phyloP scores from a whole-genome alignment of 1,140 invertebrate genomes.

The Solenopsis invicta region DNA sequence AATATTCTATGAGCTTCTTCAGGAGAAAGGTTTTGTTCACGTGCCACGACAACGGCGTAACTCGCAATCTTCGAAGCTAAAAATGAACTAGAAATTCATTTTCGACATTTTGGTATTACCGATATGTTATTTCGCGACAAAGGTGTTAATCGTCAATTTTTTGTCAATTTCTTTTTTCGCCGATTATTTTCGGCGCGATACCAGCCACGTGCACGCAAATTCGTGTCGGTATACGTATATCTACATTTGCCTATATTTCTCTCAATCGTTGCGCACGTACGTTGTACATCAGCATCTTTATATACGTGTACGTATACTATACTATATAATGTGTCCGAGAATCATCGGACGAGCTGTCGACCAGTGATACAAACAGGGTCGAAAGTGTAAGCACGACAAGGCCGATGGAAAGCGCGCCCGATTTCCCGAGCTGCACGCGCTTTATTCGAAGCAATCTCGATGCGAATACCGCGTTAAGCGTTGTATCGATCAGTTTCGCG shows the following conservation, averaged over 20 bases:
- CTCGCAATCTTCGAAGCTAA: conserved; percentile 1
- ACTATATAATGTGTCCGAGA: conserved; percentile 33
- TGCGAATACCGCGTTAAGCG: conserved; percentile 19
- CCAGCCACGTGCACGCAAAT: conserved; percentile 57
- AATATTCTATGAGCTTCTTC: background rate
- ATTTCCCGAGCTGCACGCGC: conserved; percentile 4
- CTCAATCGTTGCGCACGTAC: conserved; percentile 76
- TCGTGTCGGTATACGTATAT: conserved; percentile 46
- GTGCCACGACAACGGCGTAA: background rate
- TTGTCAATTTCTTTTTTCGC: conserved; percentile 19
- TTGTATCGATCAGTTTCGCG: conserved; percentile 41
- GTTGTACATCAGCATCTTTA: conserved; percentile 4
- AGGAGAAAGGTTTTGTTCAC: background rate
- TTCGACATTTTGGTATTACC: background rate
- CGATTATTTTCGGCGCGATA: conserved; percentile 16
- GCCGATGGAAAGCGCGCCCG: conserved; percentile 32
- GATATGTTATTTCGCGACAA: background rate
- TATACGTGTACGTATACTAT: conserved; percentile 35
- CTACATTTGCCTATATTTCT: conserved; percentile 60
- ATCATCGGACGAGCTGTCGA: conserved; percentile 46
- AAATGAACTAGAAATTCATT: background rate
- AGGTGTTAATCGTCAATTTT: conserved; percentile 25
- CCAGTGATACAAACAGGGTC: conserved; percentile 29
- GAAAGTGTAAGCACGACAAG: conserved; percentile 33
- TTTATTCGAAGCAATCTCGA: conserved; percentile 44